Percentiles rank a stretch among this genome's conserved stretches.
Evolutionary conservation across 2,888 invertebrate species (phyloP).

Genomic region (Apotomis betuletana): DNA sequence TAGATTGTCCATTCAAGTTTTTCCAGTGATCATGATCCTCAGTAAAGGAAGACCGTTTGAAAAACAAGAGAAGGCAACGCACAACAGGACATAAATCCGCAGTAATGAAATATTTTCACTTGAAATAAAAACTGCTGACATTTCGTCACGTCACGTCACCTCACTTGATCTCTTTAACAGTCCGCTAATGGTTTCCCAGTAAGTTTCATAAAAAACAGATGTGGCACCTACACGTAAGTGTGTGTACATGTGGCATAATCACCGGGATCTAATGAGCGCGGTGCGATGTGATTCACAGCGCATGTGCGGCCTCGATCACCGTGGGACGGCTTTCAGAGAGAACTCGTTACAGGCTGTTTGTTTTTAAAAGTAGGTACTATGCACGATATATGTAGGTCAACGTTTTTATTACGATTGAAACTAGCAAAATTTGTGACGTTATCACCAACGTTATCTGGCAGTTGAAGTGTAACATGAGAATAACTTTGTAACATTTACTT

Average conservation of each 20-base stretch:
- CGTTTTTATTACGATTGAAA: background rate
- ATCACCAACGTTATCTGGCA: background rate
- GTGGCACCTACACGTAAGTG: constrained; percentile 23
- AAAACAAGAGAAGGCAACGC: too few relatives aligned
- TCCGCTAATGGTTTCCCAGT: constrained; percentile 22
- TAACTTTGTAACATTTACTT: too few relatives aligned
- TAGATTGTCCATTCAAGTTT: too few relatives aligned
- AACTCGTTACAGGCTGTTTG: background rate
- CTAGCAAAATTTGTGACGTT: too few relatives aligned
- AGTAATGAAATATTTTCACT: too few relatives aligned
- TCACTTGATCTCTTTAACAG: constrained; percentile 21
- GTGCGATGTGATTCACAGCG: constrained; percentile 45
- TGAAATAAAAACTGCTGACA: background rate
- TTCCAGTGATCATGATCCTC: too few relatives aligned
- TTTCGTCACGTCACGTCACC: constrained; percentile 3
- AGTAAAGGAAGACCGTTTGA: too few relatives aligned
- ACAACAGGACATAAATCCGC: too few relatives aligned
- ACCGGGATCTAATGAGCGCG: constrained; percentile 36
- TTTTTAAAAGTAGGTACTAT: background rate
- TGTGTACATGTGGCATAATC: constrained; percentile 32
- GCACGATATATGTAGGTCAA: too few relatives aligned
- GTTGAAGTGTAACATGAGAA: too few relatives aligned
- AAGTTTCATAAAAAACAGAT: constrained; percentile 23
- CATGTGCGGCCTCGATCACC: constrained; percentile 46
- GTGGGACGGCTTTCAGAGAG: constrained; percentile 17